A percentile compares a stretch with the other conserved stretches of the same genome.
Conservation (phyloP, 2,888 invertebrate genomes). For the Agriotes lineatus region DNA sequence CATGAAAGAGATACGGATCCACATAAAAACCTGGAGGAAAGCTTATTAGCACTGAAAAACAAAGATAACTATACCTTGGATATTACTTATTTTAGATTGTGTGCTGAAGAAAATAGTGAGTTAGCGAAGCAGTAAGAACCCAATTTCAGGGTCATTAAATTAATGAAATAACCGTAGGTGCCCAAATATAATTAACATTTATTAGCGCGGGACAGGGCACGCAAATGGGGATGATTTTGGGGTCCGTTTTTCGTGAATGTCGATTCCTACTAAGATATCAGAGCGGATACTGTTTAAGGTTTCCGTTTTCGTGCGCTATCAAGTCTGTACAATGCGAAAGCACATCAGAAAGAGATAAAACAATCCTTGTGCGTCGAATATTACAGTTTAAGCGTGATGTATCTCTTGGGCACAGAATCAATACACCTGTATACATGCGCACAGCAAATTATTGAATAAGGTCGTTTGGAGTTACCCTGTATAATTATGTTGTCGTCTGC, state of each 20-base stretch:
- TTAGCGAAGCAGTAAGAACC: not conserved
- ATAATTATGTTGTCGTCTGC: constrained; percentile 46
- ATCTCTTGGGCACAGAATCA: constrained; percentile 44
- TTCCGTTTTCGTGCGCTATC: constrained; percentile 31
- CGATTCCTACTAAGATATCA: constrained; percentile 24
- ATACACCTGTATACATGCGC: constrained; percentile 48
- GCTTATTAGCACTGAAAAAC: too few relatives aligned
- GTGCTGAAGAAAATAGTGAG: not conserved
- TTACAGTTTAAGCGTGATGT: constrained; percentile 39
- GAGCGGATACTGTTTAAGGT: constrained; percentile 26
- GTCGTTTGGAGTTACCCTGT: constrained; percentile 42
- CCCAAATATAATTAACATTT: not conserved
- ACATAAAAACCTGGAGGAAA: too few relatives aligned
- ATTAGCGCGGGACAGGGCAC: not conserved
- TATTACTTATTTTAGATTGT: too few relatives aligned
- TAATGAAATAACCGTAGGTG: not conserved
- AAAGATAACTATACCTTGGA: too few relatives aligned
- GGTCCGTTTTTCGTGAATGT: constrained; percentile 14
- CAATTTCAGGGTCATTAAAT: not conserved
- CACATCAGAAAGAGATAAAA: constrained; percentile 34
- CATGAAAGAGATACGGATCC: too few relatives aligned
- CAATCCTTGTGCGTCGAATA: constrained; percentile 36
- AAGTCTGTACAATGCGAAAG: constrained; percentile 21
- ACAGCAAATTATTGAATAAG: constrained; percentile 46
- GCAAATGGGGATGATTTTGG: not conserved